A percentile compares a stretch with the other conserved stretches of the same genome.
Conservation (phyloP, 2,113 vertebrate species). For the Picathartes gymnocephalus region DNA sequence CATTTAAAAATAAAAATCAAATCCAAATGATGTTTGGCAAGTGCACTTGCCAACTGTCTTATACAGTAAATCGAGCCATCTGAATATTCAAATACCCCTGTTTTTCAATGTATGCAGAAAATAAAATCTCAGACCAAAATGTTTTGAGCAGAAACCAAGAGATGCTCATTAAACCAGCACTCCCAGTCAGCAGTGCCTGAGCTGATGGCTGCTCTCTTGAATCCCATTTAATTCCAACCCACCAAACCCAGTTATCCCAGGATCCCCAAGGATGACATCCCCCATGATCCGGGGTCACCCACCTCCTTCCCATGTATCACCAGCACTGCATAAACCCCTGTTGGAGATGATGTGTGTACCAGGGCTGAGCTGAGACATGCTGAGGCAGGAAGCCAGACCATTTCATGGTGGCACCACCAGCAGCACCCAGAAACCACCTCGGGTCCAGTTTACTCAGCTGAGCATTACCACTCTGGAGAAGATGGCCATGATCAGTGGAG, state of each 20-base stretch:
- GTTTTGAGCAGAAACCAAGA: background rate
- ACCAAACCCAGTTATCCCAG: background rate
- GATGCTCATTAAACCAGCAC: background rate
- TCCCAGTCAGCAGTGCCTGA: background rate
- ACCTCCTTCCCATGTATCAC: background rate
- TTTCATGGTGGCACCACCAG: background rate
- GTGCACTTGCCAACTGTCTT: conserved; percentile 14
- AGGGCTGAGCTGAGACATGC: background rate
- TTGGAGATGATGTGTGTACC: background rate
- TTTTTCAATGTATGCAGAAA: conserved; percentile 28
- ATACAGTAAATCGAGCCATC: conserved; percentile 24
- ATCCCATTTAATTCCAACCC: background rate
- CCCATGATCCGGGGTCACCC: fast-evolving
- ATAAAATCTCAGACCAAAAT: background rate
- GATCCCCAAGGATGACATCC: background rate
- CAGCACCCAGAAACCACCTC: background rate
- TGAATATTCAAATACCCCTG: background rate
- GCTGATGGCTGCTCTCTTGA: background rate
- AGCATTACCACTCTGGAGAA: fast-evolving
- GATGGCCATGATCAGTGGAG: fast-evolving
- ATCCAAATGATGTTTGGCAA: conserved; percentile 39
- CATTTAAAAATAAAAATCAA: background rate
- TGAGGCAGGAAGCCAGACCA: background rate
- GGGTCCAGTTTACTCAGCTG: fast-evolving
- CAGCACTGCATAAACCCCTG: background rate